phyloP scores from a whole-genome alignment of 2,797 vertebrate genomes.

The Lindbergichthys nudifrons region DNA sequence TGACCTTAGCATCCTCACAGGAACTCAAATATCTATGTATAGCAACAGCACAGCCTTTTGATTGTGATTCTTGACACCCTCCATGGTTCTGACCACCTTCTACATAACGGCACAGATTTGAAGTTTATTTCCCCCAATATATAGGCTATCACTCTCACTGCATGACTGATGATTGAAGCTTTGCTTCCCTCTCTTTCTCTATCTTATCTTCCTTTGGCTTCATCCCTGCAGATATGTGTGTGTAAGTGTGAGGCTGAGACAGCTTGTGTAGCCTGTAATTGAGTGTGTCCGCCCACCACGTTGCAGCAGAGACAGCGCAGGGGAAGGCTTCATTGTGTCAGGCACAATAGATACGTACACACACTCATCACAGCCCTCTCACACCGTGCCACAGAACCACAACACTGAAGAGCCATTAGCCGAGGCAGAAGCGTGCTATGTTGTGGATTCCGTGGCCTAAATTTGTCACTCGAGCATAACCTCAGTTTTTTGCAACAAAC shows the following conservation, averaged over 20 bases:
- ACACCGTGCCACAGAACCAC: conserved; percentile 4
- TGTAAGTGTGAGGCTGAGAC: conserved; percentile 45
- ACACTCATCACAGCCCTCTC: conserved; percentile 50
- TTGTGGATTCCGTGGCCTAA: conserved; percentile 9
- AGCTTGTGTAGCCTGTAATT: conserved; percentile 82
- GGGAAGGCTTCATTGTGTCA: conserved; percentile 73
- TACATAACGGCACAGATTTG: conserved; percentile 1
- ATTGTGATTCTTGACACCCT: background rate
- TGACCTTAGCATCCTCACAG: conserved; percentile 18
- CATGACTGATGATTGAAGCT: conserved; percentile 11
- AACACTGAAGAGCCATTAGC: conserved; percentile 27
- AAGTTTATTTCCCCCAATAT: background rate
- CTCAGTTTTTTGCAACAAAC: background rate
- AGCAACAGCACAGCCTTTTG: conserved; percentile 4
- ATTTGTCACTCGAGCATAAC: conserved; percentile 9
- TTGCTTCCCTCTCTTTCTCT: conserved; percentile 10
- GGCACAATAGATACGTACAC: conserved; percentile 64
- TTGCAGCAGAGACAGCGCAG: conserved; percentile 69
- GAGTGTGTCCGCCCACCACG: conserved; percentile 83
- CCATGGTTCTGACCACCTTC: background rate
- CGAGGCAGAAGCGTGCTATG: background rate
- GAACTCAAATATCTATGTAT: conserved; percentile 50
- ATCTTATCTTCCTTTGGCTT: background rate
- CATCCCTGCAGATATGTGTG: conserved; percentile 33
- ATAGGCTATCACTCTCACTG: conserved; percentile 2